phyloP scores from a whole-genome alignment of 2,797 vertebrate genomes.

The Macroramphosus scolopax region DNA sequence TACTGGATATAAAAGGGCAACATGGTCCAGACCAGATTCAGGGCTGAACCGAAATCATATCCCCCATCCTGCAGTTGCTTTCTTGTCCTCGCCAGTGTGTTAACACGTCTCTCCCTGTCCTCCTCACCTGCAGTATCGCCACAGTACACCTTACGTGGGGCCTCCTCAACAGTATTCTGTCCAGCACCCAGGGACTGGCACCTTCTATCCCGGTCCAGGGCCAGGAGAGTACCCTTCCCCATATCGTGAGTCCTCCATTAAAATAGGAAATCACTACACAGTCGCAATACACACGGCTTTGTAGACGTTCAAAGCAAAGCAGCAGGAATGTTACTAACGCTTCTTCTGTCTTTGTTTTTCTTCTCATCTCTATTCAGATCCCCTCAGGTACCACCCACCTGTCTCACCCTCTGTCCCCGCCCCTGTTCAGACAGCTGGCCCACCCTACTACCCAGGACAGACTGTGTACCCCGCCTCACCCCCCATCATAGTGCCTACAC shows the following conservation, averaged over 20 bases:
- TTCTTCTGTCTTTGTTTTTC: constrained; percentile 20
- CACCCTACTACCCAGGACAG: constrained; percentile 91
- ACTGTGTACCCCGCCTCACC: constrained; percentile 89
- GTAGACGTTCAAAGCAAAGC: background rate
- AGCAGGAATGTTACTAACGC: background rate
- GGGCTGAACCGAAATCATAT: no score
- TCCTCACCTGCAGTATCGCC: constrained; percentile 85
- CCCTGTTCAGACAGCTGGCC: constrained; percentile 78
- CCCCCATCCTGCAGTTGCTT: rapidly evolving
- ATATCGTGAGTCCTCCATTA: constrained; percentile 83
- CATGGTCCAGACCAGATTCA: no score
- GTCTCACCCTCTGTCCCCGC: constrained; percentile 70
- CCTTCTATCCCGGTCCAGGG: constrained; percentile 93
- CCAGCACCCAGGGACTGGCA: constrained; percentile 88
- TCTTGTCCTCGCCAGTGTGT: constrained; percentile 1
- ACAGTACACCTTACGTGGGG: constrained; percentile 91
- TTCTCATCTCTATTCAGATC: constrained; percentile 49
- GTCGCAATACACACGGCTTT: constrained; percentile 12
- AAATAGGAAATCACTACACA: constrained; percentile 3
- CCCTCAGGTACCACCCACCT: constrained; percentile 72
- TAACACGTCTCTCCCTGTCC: background rate
- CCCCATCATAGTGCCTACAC: constrained; percentile 98
- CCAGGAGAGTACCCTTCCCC: constrained; percentile 92
- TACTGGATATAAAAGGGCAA: background rate
- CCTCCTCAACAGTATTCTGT: constrained; percentile 95